Evolutionary conservation across 2,888 invertebrate species (phyloP), one percentile per base, ranked within the genome.

Genomic region (Selenia dentaria): DNA sequence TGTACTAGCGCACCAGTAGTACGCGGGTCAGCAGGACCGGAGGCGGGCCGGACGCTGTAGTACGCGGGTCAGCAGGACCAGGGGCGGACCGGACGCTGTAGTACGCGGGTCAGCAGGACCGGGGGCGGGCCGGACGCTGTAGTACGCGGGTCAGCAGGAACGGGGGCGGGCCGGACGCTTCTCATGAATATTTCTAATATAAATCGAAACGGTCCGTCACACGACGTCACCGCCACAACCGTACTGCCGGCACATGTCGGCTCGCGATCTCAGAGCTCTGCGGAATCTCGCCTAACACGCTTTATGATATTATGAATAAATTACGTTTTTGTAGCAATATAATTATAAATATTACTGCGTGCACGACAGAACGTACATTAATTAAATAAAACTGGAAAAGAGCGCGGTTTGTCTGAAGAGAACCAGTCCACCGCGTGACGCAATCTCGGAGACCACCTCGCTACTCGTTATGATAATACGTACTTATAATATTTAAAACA

Each of bases 231-330:
- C 8, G 8, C 22, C 22, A 8, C 22, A 1, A 20, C 4, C 20
- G 3, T 6, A 6, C 2, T 6, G 8, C 8, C 8, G 2, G 22
- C 22, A 8, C 1, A 6, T 22, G 16, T 16, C 2, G 16, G 16
- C 4, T 3, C 6, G 8, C 5, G 8, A 22, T 8, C 22, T 6
- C 22, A 8, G 22, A 8, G 2, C 8, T 22, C 2, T 8, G 22
- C 8, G 8, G 12, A 38, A 38, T 38, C 24, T 28, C 2, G 27
- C 16, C 22, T 14, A 24, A 10, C 28, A 12, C 28, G 10, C n/a
- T 10, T 10, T 32, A 10, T 24, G n/a, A n/a, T n/a, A n/a, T 20
- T 28, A 34, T 28, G 38, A 34, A 45, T 45, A 45, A 37, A 45
- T 45, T 16, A 24, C 4, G 6, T 3, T 32, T 33, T 29, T 24